Conservation (phyloP, 1,140 invertebrate genomes). For the Phenacoccus solenopsis region DNA sequence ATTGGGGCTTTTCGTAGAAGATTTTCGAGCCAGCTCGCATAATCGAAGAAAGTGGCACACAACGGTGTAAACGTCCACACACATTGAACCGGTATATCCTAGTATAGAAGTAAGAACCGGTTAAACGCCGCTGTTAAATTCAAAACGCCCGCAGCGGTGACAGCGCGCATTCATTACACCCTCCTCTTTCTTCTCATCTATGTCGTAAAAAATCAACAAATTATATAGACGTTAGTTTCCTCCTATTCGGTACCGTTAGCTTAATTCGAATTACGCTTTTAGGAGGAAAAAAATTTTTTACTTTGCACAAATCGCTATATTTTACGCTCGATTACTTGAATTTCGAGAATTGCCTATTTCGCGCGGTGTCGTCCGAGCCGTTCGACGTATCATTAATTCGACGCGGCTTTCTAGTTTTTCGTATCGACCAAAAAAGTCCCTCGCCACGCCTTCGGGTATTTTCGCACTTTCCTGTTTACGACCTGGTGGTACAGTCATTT, state of each 20-base stretch:
- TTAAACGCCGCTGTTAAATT: slow-evolving; percentile 4
- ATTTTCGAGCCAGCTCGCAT: too few species aligned
- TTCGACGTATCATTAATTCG: too few species aligned
- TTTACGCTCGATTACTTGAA: too few species aligned
- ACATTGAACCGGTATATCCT: slow-evolving; percentile 1
- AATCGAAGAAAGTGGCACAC: background rate
- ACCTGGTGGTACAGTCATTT: too few species aligned
- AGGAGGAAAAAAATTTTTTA: background rate
- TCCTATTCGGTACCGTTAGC: background rate
- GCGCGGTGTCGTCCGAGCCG: too few species aligned
- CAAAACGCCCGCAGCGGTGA: background rate
- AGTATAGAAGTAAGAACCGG: background rate
- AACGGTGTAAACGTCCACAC: background rate
- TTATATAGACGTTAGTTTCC: background rate
- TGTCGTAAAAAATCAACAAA: background rate
- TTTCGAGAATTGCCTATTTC: too few species aligned
- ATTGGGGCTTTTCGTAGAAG: too few species aligned
- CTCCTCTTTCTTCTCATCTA: background rate
- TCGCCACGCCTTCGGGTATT: too few species aligned
- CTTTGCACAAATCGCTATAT: too few species aligned
- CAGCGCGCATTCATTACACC: background rate
- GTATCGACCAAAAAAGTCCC: too few species aligned
- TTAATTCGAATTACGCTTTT: background rate
- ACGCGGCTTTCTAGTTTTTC: too few species aligned
- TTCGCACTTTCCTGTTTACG: too few species aligned